These are phyloP conservation scores for Ruditapes philippinarum DNA, from an alignment of 1,140 invertebrate species.

Conservation along the genomic window DNA sequence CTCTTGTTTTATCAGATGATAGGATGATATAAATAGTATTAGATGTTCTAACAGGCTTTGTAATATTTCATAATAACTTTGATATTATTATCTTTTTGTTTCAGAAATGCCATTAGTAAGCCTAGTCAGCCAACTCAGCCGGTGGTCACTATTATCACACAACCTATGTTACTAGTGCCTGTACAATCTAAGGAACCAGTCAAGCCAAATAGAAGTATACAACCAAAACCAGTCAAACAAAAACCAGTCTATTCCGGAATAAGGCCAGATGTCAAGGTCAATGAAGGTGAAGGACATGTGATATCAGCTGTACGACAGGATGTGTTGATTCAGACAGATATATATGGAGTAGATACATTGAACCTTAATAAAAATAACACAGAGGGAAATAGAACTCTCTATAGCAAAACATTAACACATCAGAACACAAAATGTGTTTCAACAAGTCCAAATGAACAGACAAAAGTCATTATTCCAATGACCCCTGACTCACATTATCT, in stretches of 20 bases:
- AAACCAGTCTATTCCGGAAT: neutral
- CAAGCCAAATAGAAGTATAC: neutral
- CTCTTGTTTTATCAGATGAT: too few relatives aligned
- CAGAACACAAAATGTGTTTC: neutral
- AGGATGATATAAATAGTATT: neutral
- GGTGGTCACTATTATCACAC: conserved; percentile 14
- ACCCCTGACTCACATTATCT: neutral
- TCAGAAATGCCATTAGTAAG: neutral
- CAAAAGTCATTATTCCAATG: neutral
- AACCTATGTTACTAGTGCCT: conserved; percentile 18
- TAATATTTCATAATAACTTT: too few relatives aligned
- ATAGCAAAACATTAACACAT: neutral
- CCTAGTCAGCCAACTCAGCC: neutral
- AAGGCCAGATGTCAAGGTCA: neutral
- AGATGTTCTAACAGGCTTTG: neutral
- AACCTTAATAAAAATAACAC: neutral
- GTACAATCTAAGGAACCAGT: neutral
- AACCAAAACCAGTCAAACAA: conserved; percentile 1
- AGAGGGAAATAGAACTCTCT: neutral
- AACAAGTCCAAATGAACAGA: neutral
- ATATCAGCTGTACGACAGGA: neutral
- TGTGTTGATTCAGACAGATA: conserved; percentile 59
- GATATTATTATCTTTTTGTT: neutral
- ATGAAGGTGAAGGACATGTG: neutral
- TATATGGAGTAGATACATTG: conserved; percentile 47